Conservation (phyloP, 2,797 vertebrate species). For the Hapalemur alaotrensis region DNA sequence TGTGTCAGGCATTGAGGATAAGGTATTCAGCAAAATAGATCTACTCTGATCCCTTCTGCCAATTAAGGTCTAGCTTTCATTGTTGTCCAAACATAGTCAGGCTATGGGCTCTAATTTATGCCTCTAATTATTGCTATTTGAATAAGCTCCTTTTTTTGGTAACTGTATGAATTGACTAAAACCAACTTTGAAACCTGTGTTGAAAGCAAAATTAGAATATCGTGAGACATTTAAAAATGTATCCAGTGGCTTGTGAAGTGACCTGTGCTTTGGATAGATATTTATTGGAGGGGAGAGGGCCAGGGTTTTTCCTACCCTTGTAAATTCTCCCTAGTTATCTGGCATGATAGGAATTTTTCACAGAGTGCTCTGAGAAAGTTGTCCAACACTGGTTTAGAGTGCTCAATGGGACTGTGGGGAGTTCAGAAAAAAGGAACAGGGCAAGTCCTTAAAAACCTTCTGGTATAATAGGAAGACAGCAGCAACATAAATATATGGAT, state of each 20-base stretch:
- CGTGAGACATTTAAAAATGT: not conserved
- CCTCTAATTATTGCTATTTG: not conserved
- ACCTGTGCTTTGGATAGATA: not conserved
- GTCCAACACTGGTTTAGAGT: not conserved
- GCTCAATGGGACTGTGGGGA: slow-evolving; percentile 52
- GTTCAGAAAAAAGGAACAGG: slow-evolving; percentile 33
- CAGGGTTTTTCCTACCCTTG: slow-evolving; percentile 29
- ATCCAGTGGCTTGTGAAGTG: not conserved
- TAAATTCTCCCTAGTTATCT: slow-evolving; percentile 62
- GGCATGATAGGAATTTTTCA: slow-evolving; percentile 60
- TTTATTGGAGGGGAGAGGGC: not conserved
- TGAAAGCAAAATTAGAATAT: slow-evolving; percentile 10
- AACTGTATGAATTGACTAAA: not conserved
- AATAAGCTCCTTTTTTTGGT: not conserved
- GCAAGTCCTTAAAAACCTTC: slow-evolving; percentile 40
- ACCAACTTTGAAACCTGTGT: not conserved
- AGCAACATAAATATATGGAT: slow-evolving; percentile 69
- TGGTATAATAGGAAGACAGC: slow-evolving; percentile 40
- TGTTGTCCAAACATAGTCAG: not conserved
- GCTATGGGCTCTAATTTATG: not conserved
- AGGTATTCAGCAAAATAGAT: not conserved
- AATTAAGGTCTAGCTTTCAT: not conserved
- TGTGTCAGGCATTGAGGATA: not conserved
- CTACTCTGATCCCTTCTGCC: not conserved
- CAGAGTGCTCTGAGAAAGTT: slow-evolving; percentile 34